A percentile compares a stretch with the other conserved stretches of the same genome.
Evolutionary conservation across 2,113 vertebrate species (phyloP).

Genomic region (Microcebus tavaratra): DNA sequence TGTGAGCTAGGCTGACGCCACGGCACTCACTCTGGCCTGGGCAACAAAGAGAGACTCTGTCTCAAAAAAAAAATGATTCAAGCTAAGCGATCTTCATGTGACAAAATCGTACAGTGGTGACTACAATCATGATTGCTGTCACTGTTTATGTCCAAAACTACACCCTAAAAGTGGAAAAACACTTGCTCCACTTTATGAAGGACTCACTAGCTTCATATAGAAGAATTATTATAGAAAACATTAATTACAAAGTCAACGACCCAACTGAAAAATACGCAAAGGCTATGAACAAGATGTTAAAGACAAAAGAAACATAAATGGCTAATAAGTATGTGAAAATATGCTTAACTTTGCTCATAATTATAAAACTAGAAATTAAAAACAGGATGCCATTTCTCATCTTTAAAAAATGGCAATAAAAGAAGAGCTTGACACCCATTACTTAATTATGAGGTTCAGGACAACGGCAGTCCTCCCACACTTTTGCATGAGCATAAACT

Average conservation of each 20-base stretch:
- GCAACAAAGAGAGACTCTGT: no score
- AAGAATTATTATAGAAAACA: background rate
- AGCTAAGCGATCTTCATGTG: background rate
- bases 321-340: background rate
- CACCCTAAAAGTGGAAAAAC: background rate
- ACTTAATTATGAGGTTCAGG: background rate
- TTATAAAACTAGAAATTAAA: conserved; percentile 34
- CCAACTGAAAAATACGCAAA: background rate
- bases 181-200: background rate
- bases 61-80: background rate
- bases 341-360: background rate
- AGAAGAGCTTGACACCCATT: background rate
- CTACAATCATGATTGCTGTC: accelerated
- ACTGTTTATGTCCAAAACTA: background rate
- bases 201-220: background rate
- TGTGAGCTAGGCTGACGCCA: no score
- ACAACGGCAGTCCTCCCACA: background rate
- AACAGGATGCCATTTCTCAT: background rate
- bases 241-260: background rate
- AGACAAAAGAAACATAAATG: background rate
- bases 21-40: no score
- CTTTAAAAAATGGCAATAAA: background rate
- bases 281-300: background rate
- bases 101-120: background rate
- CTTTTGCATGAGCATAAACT: background rate